Conservation (phyloP, 2,888 invertebrate genomes). For the Parthenolecanium corni region DNA sequence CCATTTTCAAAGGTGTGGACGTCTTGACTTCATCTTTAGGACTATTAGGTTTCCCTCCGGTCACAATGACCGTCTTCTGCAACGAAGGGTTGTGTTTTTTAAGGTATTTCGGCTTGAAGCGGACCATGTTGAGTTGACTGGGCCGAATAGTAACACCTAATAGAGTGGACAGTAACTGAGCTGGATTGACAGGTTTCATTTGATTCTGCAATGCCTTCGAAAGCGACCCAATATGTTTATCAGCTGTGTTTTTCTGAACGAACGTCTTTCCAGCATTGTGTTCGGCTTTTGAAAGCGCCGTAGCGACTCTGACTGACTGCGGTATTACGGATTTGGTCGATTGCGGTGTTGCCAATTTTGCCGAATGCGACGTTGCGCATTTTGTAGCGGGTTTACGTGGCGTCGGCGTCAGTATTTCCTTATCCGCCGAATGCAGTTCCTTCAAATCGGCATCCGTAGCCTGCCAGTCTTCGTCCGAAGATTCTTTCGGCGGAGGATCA, state of each 20-base stretch:
- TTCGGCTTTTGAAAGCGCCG: not conserved
- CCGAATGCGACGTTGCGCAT: not conserved
- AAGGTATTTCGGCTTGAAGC: constrained; percentile 20
- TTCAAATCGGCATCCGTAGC: not conserved
- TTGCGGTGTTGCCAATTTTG: constrained; percentile 1
- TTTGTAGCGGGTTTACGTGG: not conserved
- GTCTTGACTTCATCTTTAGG: not conserved
- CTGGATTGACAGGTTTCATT: not conserved
- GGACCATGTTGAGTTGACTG: constrained; percentile 17
- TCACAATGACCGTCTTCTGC: constrained; percentile 8
- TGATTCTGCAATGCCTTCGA: not conserved
- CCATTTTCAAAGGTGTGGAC: constrained; percentile 14
- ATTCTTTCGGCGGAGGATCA: not conserved
- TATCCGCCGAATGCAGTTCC: not conserved
- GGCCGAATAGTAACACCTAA: constrained; percentile 12
- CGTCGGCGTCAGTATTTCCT: not conserved
- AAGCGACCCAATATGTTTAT: not conserved
- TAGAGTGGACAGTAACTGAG: constrained; percentile 13
- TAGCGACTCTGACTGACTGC: not conserved
- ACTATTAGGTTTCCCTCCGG: not conserved
- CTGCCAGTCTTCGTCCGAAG: not conserved
- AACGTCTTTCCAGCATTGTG: not conserved
- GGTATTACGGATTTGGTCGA: too few relatives aligned
- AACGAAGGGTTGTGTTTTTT: not conserved
- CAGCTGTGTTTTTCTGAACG: not conserved